These are phyloP conservation scores for Ectemnius cavifrons DNA, from an alignment of 2,888 invertebrate genomes.

Conservation along the genomic window DNA sequence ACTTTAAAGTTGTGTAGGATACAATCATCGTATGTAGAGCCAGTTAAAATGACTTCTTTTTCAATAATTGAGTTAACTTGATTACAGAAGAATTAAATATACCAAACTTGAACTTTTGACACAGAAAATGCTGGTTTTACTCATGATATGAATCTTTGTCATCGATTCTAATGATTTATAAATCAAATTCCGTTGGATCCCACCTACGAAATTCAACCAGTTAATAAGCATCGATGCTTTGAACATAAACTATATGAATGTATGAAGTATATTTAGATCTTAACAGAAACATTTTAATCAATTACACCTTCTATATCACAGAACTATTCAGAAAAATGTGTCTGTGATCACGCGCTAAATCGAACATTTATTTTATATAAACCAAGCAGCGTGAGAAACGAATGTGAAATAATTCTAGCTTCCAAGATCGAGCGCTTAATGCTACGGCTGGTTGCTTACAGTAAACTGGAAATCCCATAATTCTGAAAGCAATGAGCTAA, in stretches of 20 bases:
- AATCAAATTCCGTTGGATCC: too few species aligned
- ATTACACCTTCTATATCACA: slow-evolving; percentile 37
- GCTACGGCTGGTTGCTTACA: slow-evolving; percentile 43
- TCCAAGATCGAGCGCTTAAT: slow-evolving; percentile 48
- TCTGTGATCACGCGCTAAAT: slow-evolving; percentile 43
- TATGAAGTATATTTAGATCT: slow-evolving; percentile 42
- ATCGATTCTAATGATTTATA: too few species aligned
- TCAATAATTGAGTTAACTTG: too few species aligned
- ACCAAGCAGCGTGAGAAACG: slow-evolving; percentile 59
- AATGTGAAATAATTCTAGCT: slow-evolving; percentile 54
- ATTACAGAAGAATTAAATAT: too few species aligned
- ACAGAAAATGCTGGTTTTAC: too few species aligned
- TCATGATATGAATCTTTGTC: too few species aligned
- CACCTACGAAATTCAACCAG: too few species aligned
- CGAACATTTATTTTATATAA: slow-evolving; percentile 62
- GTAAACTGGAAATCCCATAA: slow-evolving; percentile 26
- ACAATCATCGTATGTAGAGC: too few species aligned
- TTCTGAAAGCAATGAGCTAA: slow-evolving; percentile 38
- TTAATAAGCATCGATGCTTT: not conserved
- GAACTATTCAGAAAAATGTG: slow-evolving; percentile 49
- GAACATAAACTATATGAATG: slow-evolving; percentile 22
- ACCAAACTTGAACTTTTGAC: too few species aligned
- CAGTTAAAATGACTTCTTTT: too few species aligned
- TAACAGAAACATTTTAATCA: slow-evolving; percentile 49
- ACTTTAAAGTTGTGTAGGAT: slow-evolving; percentile 44